Base-by-base conservation (phyloP, 2,113 vertebrate species). In the Etia nguti region DNA sequence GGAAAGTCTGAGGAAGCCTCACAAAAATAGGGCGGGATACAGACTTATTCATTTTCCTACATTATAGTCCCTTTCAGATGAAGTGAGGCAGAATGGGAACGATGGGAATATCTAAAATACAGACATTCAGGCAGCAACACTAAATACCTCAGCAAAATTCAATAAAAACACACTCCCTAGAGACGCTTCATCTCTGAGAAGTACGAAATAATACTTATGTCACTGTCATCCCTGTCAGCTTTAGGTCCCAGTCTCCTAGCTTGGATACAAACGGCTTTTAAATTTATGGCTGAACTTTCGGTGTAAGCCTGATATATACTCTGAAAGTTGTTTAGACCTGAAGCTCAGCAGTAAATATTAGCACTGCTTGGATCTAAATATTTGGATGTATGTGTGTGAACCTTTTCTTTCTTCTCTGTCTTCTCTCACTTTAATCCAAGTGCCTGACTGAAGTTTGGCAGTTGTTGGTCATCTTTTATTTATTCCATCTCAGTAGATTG, bases 41-140 rank as follows among this genome's bases (percentile, higher is more conserved):
- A 75, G 79, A 88, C 77, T 46, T 86, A 87, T 94, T 93, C 88
- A 90, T 93, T 90, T 92, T 94, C 91, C 94, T 73, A 92, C 90
- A 80, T 90, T 87, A 75, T 59, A 24, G 18, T 80, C 48, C 85
- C 55, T 93, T 94, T 94, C 88, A 95, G 88, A 93, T 90, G 89
- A 95, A 92, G 90, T 91, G 91, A 94, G 86, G 91, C 90, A 85
- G 93, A 95, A 91, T 92, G 88, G 83, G 84, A 92, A 80, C 55
- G 90, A 95, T 90, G 86, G 68, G 82, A 91, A 87, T 81, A 87
- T 92, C 86, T 87, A 83, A 88, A 95, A 90, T 70, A 92, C 93
- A 93, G 93, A 93, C 89, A 80, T 88, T 55, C 81, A 79, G 92
- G 90, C 92, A 90, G 79, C 80, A 80, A 56, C 70, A 34, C 62